Base-by-base conservation (phyloP, 1,140 invertebrate species). In the Atta texana region DNA sequence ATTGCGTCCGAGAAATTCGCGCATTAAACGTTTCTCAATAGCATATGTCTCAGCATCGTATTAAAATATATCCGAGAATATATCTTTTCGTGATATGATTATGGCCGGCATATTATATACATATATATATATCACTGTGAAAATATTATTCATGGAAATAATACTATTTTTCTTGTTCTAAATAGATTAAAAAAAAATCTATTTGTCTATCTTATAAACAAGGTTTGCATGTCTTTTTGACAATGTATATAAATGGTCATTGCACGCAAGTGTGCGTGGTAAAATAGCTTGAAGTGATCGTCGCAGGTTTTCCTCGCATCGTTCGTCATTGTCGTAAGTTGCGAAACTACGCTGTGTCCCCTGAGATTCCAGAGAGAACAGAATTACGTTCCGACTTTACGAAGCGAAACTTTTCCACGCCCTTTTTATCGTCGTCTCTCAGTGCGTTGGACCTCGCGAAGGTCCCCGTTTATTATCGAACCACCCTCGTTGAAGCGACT, bases 401-500 rank as follows among this genome's bases (percentile, higher is more conserved):
- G 64, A 51, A 66, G 87, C 77, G 69, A 71, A 84, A 66, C 82
- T 63, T 77, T 85, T 85, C 81, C 72, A 21, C 21, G 51, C 34
- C 59, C 74, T 85, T 85, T 78, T 86, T 76, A 89, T 89, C 86
- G 84, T 87, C 49, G 39, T 28, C n/a, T 80, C 64, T 66, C 51
- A 24, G 76, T 71, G 61, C 59, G 57, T 71, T 16, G 89, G 88
- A 88, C 75, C 86, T 88, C 31, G 85, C 76, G 21, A 14, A 74
- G 44, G n/a, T 71, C 44, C 39, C 69, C 87, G 86, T 90, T 90
- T 90, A 90, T 90, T 85, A 81, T 51, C 55, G 16, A 74, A 68
- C 86, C 86, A 88, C 88, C 87, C 90, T 87, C 51, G 44, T 82
- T 55, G 85, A 16, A 80, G 59, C 87, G 87, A 82, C 69, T 61